These are phyloP conservation scores for Brachionus paranguensis DNA, from an alignment of 1,140 invertebrate species.

Conservation along the genomic window DNA sequence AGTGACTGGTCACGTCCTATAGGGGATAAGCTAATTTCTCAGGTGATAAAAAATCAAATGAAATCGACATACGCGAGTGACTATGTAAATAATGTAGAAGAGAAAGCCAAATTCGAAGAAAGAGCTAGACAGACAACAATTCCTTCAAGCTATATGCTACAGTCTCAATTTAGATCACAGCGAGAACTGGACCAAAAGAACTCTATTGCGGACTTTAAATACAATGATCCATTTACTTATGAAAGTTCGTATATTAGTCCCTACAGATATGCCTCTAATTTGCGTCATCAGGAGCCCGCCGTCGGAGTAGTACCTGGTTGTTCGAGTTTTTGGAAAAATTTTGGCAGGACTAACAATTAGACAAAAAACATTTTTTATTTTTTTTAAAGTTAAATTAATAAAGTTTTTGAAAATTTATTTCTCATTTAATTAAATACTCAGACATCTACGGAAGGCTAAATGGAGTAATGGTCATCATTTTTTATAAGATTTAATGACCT, in stretches of 20 bases:
- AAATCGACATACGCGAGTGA: conserved; percentile 24
- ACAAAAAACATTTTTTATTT: neutral
- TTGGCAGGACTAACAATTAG: neutral
- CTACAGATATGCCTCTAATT: neutral
- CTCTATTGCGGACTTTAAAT: neutral
- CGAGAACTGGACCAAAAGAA: neutral
- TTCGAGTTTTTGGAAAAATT: conserved; percentile 17
- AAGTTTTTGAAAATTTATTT: neutral
- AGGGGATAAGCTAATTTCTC: conserved; percentile 5
- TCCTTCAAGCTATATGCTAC: neutral
- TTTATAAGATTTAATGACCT: conserved; percentile 24
- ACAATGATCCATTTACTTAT: conserved; percentile 34
- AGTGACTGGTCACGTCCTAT: conserved; percentile 20
- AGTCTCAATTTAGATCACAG: neutral
- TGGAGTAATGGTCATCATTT: conserved; percentile 36
- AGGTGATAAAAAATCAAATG: conserved; percentile 31
- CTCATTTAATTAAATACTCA: conserved; percentile 21
- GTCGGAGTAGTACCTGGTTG: conserved; percentile 5
- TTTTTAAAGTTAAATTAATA: neutral
- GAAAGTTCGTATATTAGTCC: conserved; percentile 23
- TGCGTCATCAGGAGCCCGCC: neutral
- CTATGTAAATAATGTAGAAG: conserved; percentile 39
- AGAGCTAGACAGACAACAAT: conserved; percentile 9
- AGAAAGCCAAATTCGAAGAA: conserved; percentile 20
- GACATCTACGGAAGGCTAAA: conserved; percentile 41